phyloP scores from a whole-genome alignment of 37 sponge, comb jelly and placozoan genomes.

The Dysidea cf. avara region DNA sequence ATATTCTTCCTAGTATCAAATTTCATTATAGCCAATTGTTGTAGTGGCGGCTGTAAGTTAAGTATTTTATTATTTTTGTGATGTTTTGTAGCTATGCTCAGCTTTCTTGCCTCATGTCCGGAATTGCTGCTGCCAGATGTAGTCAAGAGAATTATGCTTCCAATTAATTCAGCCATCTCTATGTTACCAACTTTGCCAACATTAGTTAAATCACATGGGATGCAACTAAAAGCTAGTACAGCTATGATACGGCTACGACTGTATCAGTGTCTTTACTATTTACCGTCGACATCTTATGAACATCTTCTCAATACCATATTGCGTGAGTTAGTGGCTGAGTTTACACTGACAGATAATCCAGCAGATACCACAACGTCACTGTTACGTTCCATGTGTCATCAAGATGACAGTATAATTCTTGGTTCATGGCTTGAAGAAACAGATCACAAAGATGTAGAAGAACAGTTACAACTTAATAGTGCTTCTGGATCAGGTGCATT shows the following conservation, averaged over 20 bases:
- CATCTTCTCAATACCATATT: conserved; percentile 74
- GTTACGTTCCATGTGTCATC: conserved; percentile 86
- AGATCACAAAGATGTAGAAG: conserved; percentile 84
- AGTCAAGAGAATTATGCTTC: conserved; percentile 68
- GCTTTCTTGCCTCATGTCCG: conserved; percentile 78
- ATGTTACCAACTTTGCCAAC: conserved; percentile 52
- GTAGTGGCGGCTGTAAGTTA: no score
- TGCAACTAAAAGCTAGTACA: conserved; percentile 79
- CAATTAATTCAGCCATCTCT: conserved; percentile 84
- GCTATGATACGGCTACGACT: conserved; percentile 82
- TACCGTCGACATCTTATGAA: conserved; percentile 70
- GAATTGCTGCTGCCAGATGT: conserved; percentile 84
- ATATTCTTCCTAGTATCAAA: no score
- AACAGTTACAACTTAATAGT: conserved; percentile 83
- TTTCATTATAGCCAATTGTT: no score
- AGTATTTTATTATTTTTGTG: no score
- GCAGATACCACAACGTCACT: conserved; percentile 85
- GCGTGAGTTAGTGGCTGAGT: conserved; percentile 87
- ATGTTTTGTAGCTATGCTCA: conserved; percentile 53
- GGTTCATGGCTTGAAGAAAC: conserved; percentile 90
- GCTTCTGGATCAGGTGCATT: conserved; percentile 93
- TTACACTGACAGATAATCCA: conserved; percentile 76
- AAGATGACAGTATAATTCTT: conserved; percentile 85
- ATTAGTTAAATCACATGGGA: conserved; percentile 64
- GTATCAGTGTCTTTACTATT: conserved; percentile 55